These are phyloP conservation scores for Cotesia glomerata DNA, from an alignment of 1,140 invertebrate species.

Conservation along the genomic window DNA sequence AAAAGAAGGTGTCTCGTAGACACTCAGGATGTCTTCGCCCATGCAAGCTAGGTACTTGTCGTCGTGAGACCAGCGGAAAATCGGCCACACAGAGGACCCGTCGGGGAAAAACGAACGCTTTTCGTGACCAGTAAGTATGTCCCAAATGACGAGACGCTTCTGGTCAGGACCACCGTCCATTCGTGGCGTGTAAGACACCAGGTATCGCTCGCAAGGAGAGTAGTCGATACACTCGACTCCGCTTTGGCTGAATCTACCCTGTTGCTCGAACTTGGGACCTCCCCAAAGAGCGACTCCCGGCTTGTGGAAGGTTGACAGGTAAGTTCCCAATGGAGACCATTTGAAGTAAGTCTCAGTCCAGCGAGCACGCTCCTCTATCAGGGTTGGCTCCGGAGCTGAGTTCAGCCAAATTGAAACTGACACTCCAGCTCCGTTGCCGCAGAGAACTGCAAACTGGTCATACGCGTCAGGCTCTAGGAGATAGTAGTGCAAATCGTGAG, in stretches of 20 bases:
- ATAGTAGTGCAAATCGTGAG: conserved; percentile 91
- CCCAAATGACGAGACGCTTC: conserved; percentile 89
- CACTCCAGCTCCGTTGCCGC: conserved; percentile 74
- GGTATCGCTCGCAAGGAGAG: conserved; percentile 96
- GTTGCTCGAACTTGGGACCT: conserved; percentile 89
- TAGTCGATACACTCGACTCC: conserved; percentile 96
- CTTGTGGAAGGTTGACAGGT: conserved; percentile 93
- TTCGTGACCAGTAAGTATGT: conserved; percentile 90
- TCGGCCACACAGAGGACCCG: conserved; percentile 83
- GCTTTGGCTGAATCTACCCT: conserved; percentile 88
- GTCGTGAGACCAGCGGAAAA: conserved; percentile 97
- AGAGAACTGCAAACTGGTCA: conserved; percentile 94
- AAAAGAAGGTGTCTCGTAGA: conserved; percentile 96
- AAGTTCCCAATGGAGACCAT: conserved; percentile 97
- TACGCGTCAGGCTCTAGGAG: conserved; percentile 91
- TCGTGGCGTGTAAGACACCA: conserved; percentile 89
- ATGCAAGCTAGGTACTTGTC: conserved; percentile 95
- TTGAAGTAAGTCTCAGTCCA: conserved; percentile 96
- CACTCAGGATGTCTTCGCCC: conserved; percentile 82
- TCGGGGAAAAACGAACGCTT: conserved; percentile 91
- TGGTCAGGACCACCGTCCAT: conserved; percentile 71
- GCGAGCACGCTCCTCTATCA: conserved; percentile 84
- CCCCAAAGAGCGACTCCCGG: conserved; percentile 97
- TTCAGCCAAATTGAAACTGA: conserved; percentile 90
- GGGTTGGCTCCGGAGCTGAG: conserved; percentile 82